Base-by-base conservation (phyloP, 2,797 vertebrate species). In the Ateles fusciceps region DNA sequence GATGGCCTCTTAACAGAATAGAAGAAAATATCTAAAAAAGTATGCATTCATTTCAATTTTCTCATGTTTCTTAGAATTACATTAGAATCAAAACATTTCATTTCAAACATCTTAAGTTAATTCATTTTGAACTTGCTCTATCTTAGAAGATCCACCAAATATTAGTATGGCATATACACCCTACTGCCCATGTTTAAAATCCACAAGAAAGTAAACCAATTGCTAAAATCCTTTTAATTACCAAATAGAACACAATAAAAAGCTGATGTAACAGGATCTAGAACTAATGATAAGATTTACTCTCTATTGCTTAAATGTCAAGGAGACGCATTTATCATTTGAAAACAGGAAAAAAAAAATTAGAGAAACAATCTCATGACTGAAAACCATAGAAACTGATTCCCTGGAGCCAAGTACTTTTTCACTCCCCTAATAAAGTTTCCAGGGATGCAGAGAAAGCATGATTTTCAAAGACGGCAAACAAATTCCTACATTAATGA, bases 171-270 rank as follows among this genome's bases (percentile, higher is more conserved):
- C 14, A 89, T 44, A 42, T 39, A 52, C 2, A 19, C 22, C 13
- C 46, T 15, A 46, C 7, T 90, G 75, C 22, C 46, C 57, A 48
- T 61, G 61, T 85, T 12, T 24, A 85, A 86, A 92, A 68, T 87
- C 55, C 21, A 59, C 7, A 39, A 85, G 15, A 90, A 71, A 75
- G 46, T 39, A 78, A 68, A 79, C 5, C 83, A 14, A 57, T 90
- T 88, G 95, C 33, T 83, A 74, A 92, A 96, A 61, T n/a, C 46
- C 22, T 76, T 90, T 87, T 68, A 84, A 44, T 97, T 80, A 76
- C 22, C 24, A 26, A 94, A 91, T 89, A 95, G 2, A 64, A 57
- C 2, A 50, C 15, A 44, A 76, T 90, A 52, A 81, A 95, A 97
- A 89, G 50, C 39, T 89, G 94, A 80, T 5, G 14, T 36, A 44